Percentiles rank a stretch among this genome's conserved stretches.
phyloP scores from a whole-genome alignment of 92 coral and sea anemone genomes.

The Actinernus sp. region DNA sequence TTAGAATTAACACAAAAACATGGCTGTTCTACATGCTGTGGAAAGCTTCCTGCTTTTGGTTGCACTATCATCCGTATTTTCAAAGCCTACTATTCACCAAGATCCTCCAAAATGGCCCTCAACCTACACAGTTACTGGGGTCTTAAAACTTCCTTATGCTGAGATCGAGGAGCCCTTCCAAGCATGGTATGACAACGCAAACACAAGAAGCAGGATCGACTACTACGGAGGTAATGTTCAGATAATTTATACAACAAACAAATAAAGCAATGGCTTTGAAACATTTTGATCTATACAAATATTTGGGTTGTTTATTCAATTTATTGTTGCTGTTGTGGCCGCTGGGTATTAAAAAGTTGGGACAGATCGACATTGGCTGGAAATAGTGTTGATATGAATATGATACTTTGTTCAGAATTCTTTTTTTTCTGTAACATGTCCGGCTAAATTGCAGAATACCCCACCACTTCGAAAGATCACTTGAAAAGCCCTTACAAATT shows the following conservation, averaged over 20 bases:
- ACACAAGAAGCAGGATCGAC: conserved; percentile 87
- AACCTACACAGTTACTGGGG: conserved; percentile 76
- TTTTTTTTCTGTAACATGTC: too few relatives aligned
- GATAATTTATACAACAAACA: not conserved
- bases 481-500: too few relatives aligned
- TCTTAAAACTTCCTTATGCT: conserved; percentile 88
- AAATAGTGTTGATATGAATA: too few relatives aligned
- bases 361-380: too few relatives aligned
- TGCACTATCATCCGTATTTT: conserved; percentile 13
- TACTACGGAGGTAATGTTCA: conserved; percentile 91
- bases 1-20: too few relatives aligned
- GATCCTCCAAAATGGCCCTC: conserved; percentile 76
- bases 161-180: conserved; percentile 90
- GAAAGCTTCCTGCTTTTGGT: not conserved
- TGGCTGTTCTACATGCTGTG: conserved; percentile 1
- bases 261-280: too few relatives aligned
- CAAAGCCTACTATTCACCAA: conserved; percentile 5
- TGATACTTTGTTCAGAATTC: too few relatives aligned
- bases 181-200: conserved; percentile 80
- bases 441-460: too few relatives aligned
- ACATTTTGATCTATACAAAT: not conserved
- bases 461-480: too few relatives aligned
- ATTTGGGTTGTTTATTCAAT: too few relatives aligned
- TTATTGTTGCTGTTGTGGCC: too few relatives aligned
- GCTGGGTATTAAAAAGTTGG: too few relatives aligned